A percentile compares a stretch with the other conserved stretches of the same genome.
Conservation (phyloP, 2,113 vertebrate species). For the Xerus inauris region DNA sequence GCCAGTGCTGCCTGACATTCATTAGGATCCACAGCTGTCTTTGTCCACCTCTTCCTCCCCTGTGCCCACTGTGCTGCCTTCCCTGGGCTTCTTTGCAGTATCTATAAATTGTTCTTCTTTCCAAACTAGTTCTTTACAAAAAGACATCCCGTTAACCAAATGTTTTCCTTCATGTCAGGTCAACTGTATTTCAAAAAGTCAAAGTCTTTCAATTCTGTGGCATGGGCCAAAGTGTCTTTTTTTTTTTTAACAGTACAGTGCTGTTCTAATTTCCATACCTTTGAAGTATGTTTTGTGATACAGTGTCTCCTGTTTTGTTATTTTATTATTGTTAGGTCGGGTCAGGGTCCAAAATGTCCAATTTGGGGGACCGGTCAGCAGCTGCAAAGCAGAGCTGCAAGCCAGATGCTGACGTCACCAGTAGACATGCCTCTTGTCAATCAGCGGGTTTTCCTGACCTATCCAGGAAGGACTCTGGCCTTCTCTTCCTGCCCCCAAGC, state of each 20-base stretch:
- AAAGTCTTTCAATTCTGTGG: neutral
- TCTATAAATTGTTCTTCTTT: neutral
- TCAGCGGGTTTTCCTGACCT: too few relatives aligned
- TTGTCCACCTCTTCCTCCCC: fast-evolving
- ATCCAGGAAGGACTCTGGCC: too few relatives aligned
- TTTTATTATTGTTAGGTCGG: too few relatives aligned
- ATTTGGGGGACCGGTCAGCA: too few relatives aligned
- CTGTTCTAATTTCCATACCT: neutral
- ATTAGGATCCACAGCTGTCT: neutral
- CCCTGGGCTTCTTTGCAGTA: neutral
- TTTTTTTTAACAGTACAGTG: neutral
- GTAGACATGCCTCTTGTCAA: too few relatives aligned
- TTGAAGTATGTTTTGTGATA: neutral
- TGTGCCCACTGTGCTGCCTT: neutral
- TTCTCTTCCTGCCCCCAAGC: too few relatives aligned
- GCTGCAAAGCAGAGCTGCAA: too few relatives aligned
- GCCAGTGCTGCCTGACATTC: neutral
- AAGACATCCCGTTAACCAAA: neutral
- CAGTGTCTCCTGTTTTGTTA: neutral
- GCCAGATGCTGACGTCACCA: too few relatives aligned
- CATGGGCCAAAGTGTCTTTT: neutral
- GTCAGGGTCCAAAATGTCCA: too few relatives aligned
- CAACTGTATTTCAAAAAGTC: neutral
- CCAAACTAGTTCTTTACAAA: neutral
- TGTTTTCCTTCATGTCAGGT: neutral